A percentile compares a stretch with the other conserved stretches of the same genome.
phyloP scores from a whole-genome alignment of 2,113 vertebrate species.

The Phyllostomus hastatus region DNA sequence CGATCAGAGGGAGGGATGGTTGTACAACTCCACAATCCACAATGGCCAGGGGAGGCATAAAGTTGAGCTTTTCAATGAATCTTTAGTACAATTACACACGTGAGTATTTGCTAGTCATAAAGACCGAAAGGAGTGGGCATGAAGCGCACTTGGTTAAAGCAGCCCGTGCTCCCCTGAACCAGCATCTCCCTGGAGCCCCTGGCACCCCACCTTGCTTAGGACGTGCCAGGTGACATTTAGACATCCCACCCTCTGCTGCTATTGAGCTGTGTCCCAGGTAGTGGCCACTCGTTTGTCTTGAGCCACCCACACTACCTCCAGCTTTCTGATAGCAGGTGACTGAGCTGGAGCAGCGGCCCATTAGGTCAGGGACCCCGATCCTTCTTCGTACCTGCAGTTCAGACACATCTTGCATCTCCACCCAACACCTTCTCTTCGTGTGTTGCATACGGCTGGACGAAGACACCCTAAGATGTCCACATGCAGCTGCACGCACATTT shows the following conservation, averaged over 20 bases:
- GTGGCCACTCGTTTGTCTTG: background rate
- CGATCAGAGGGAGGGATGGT: rapidly evolving
- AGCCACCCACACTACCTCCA: background rate
- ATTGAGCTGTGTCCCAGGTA: rapidly evolving
- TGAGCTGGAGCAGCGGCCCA: background rate
- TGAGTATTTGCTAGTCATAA: background rate
- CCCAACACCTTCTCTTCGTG: background rate
- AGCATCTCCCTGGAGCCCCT: background rate
- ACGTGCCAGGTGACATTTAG: background rate
- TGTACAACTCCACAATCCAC: background rate
- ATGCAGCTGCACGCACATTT: background rate
- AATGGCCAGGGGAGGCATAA: background rate
- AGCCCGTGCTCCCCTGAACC: background rate
- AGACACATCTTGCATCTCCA: background rate
- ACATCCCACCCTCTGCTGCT: background rate
- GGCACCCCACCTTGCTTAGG: background rate
- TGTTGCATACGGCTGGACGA: background rate
- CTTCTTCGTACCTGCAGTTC: background rate
- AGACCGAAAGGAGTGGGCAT: background rate
- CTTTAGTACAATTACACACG: background rate
- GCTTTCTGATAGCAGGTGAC: background rate
- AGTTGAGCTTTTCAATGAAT: background rate
- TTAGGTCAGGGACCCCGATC: background rate
- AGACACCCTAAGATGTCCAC: background rate
- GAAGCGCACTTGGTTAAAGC: background rate